Base-by-base conservation (phyloP, 2,113 vertebrate genomes). In the Ascaphus truei region DNA sequence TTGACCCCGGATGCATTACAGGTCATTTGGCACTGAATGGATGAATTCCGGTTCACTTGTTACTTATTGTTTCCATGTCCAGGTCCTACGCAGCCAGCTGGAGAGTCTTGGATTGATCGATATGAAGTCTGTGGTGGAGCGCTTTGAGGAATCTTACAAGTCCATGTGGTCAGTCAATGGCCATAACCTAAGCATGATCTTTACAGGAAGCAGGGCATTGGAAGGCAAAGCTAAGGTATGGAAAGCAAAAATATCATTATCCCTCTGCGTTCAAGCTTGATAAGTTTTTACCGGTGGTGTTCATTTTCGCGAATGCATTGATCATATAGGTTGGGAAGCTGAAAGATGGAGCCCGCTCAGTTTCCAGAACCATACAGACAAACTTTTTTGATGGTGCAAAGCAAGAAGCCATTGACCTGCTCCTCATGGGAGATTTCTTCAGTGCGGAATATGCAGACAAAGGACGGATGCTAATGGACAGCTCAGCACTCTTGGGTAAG, bases 171-270 rank as follows among this genome's bases (percentile, higher is more conserved):
- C 81, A 39, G 76, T 89, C 53, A 90, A 86, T 0, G 89, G 89
- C 50, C 88, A 89, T 56, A 87, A 85, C 62, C 73, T 92, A 25
- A 90, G 86, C 78, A 88, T 85, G 77, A 87, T 91, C 20, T 91
- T 90, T 75, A 88, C 86, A 2, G 88, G 88, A 65, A 90, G 65
- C 74, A 83, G 88, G 69, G 86, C 89, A 47, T 64, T 90, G 27
- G 91, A 92, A 57, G 89, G 89, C 5, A 92, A 91, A 75, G 83
- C 89, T 59, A 92, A 92, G 90, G 91, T 92, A 81, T 72, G 16
- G 11, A 57, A 5, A 10, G 6, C 22, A 56, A 15, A 77, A 10
- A 11, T 47, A 6, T 41, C 33, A 6, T 72, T 52, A 51, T 74
- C 73, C 16, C 25, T 15, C 6, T 11, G n/a, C n/a, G n/a, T 43